Evolutionary conservation across 2,113 vertebrate species (phyloP), one percentile per base, ranked within the genome.

Genomic region (Dicentrarchus labrax): DNA sequence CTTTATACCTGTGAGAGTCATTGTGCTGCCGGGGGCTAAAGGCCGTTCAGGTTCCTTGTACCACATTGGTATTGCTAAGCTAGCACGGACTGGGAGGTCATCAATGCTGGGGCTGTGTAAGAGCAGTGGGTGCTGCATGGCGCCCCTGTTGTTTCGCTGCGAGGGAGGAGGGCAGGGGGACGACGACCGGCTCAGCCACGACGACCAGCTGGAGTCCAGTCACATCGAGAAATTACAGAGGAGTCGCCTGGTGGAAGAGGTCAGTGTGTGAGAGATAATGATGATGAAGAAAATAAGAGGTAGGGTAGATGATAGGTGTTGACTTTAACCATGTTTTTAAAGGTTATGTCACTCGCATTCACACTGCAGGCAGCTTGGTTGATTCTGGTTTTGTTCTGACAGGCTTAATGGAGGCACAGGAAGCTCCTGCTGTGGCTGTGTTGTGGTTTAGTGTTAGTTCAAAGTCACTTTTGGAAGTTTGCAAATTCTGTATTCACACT

Each of bases 101-200:
- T 47, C 45, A 0, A 95, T 95, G 94, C 78, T 39, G 5, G 54
- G 78, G 5, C 41, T 93, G 60, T 94, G 92, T 70, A 38, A 8
- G 72, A 2, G 19, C 65, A 85, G 78, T 6, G 77, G 72, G 45
- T 95, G 94, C 80, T 95, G 94, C 82, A 7, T 91, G 36, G 80
- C 47, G 0, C 92, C 91, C 3, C 70, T 93, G 71, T 36, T 90
- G 51, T 88, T 90, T 1, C 39, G 48, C 36, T 78, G 61, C 2
- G 51, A 68, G 4, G 24, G 43, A 7, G 62, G 45, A 8, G 41
- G 54, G 15, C 68, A 48, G 9, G 78, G 56, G 11, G 89, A 83
- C 15, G 80, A 72, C 6, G n/a, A 73, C 59, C 82, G 68, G 65
- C 83, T 92, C 39, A 89, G 86, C 54, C 87, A 79, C 1, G 86